Percentiles rank a stretch among this genome's conserved stretches.
These are phyloP conservation scores for Lysiphlebus fabarum DNA, from an alignment of 1,140 invertebrate species.

Conservation along the genomic window DNA sequence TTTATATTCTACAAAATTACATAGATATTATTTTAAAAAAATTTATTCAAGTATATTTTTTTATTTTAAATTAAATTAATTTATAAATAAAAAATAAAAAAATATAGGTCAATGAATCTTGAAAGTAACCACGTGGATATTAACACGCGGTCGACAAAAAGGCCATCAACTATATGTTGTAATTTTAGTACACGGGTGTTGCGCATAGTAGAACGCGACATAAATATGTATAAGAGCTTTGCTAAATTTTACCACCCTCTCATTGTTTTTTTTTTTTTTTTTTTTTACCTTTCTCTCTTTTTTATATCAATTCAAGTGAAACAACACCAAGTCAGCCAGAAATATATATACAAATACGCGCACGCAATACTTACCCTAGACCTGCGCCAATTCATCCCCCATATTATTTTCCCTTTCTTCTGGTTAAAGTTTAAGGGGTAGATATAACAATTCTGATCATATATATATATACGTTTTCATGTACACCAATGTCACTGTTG, in stretches of 20 bases:
- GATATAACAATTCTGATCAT: constrained; percentile 13
- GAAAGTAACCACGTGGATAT: constrained; percentile 19
- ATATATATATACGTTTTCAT: constrained; percentile 31
- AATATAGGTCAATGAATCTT: neutral
- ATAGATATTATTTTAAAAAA: no score
- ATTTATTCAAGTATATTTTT: no score
- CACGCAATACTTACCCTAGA: constrained; percentile 12
- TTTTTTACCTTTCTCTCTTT: neutral
- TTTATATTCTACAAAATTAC: no score
- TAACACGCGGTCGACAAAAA: constrained; percentile 13
- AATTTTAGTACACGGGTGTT: constrained; percentile 30
- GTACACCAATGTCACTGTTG: constrained; percentile 33
- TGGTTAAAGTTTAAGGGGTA: constrained; percentile 6
- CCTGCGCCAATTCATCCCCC: constrained; percentile 20
- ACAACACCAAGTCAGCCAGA: neutral
- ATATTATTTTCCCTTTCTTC: neutral
- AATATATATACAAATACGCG: neutral
- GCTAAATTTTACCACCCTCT: constrained; percentile 23
- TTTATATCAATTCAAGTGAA: no score
- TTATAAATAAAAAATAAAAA: neutral
- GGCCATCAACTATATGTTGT: constrained; percentile 6
- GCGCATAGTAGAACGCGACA: constrained; percentile 42
- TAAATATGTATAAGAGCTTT: constrained; percentile 54
- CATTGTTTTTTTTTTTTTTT: constrained; percentile 28
- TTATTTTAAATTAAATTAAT: neutral